Evolutionary conservation across 2,797 vertebrate species (phyloP), one percentile per base, ranked within the genome.

Genomic region (Gallinago stenura): DNA sequence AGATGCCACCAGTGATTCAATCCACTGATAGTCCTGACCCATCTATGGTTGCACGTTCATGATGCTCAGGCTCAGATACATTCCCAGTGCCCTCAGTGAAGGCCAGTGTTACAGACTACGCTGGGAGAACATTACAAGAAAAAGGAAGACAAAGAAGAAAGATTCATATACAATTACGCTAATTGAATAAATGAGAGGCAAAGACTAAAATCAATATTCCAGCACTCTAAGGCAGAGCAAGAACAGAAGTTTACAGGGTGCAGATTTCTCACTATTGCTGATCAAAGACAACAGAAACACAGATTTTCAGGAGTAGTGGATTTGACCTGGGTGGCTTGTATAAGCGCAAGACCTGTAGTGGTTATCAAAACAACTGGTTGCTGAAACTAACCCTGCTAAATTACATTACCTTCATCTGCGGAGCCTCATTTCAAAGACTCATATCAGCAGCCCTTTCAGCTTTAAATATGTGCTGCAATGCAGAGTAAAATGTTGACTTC

Each of bases 351-450:
- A 83, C 50, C 58, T 43, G 26, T 12, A 89, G 54, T 25, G 26
- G 31, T 88, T 93, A 90, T 84, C 72, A 77, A 84, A 94, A 82
- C 24, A 80, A 46, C 5, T 41, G 30, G 48, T 81, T 50, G 62
- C 35, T 81, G 54, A 87, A 93, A 89, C 68, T 82, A 91, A 56
- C 80, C 73, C 72, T 9, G 7, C 53, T 61, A 87, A 92, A 94
- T 87, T 61, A 68, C 62, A 69, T 26, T n/a, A 14, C 65, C 71
- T 73, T 81, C 53, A 28, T 50, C 69, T 79, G 64, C 17, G 54
- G 30, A 82, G 22, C 30, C 31, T 71, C 58, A 50, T 81, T 70
- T 65, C 50, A 77, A 87, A 65, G 41, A 54, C 20, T 41, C 14
- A 26, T 22, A 15, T 39, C 25, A 61, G 46, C 57, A 93, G 28